Percentiles rank a stretch among this genome's conserved stretches.
These are phyloP conservation scores for Antedon bifida DNA, from an alignment of 35 echinoderm and acorn worm species.

Conservation along the genomic window DNA sequence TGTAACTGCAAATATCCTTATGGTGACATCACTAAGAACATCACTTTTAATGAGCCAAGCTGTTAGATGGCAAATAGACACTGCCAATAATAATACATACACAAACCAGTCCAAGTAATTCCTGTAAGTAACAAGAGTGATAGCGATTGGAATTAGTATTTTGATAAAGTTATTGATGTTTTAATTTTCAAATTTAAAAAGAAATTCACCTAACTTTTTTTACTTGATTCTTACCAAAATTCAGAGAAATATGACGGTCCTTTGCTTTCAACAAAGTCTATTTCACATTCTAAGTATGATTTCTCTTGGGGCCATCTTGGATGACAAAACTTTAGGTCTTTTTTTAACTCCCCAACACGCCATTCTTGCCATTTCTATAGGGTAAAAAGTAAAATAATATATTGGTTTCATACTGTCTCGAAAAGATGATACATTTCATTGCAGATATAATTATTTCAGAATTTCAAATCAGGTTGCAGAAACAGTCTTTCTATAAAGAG, in stretches of 20 bases:
- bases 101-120: conserved; percentile 95
- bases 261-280: conserved; percentile 33
- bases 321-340: conserved; percentile 70
- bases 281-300: conserved; percentile 44
- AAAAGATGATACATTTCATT: too few species aligned
- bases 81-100: conserved; percentile 40
- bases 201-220: not conserved
- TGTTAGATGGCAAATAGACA: conserved; percentile 13
- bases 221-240: conserved; percentile 69
- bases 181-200: not conserved
- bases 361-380: conserved; percentile 72
- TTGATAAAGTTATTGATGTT: too few species aligned
- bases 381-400: not conserved
- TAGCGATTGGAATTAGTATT: not conserved
- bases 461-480: too few species aligned
- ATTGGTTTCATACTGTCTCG: too few species aligned
- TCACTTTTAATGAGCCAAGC: conserved; percentile 15
- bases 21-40: conserved; percentile 9
- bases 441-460: too few species aligned
- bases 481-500: too few species aligned
- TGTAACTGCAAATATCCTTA: conserved; percentile 36
- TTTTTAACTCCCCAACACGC: conserved; percentile 46
- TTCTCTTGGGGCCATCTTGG: conserved; percentile 92
- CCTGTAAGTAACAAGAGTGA: conserved; percentile 26
- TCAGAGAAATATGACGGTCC: conserved; percentile 67